These are phyloP conservation scores for Periophthalmus modestus DNA, from an alignment of 2,113 vertebrate species.

Conservation along the genomic window DNA sequence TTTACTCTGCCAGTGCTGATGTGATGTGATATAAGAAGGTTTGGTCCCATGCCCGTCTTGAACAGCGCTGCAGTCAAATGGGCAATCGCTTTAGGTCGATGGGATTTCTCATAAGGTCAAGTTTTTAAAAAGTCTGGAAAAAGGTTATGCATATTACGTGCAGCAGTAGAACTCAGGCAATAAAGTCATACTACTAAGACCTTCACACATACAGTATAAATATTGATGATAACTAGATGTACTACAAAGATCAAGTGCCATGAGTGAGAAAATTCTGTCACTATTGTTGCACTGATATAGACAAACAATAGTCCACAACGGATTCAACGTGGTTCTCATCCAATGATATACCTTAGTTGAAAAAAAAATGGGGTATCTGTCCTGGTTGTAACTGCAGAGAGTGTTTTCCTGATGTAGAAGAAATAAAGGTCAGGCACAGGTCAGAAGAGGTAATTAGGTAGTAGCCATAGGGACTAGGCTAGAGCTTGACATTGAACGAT, in stretches of 20 bases:
- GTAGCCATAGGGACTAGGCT: too few relatives aligned
- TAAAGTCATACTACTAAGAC: not conserved
- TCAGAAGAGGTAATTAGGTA: too few relatives aligned
- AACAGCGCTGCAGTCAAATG: not conserved
- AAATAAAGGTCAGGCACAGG: too few relatives aligned
- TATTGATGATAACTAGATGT: not conserved
- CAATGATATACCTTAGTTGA: too few relatives aligned
- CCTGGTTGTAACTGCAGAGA: too few relatives aligned
- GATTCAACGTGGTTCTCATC: too few relatives aligned
- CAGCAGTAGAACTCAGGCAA: not conserved
- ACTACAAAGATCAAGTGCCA: too few relatives aligned
- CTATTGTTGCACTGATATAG: not conserved
- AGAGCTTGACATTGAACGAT: too few relatives aligned
- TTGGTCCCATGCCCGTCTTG: not conserved
- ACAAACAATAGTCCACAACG: not conserved
- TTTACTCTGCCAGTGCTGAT: not conserved
- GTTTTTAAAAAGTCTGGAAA: not conserved
- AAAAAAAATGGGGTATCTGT: too few relatives aligned
- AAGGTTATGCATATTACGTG: not conserved
- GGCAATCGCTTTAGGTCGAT: not conserved
- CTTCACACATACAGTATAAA: not conserved
- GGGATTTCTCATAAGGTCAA: not conserved
- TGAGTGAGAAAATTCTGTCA: not conserved
- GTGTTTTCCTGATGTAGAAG: too few relatives aligned
- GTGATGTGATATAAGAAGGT: not conserved